Evolutionary conservation across 2,888 invertebrate genomes (phyloP).

Genomic region (Hirtodrosophila confusa): DNA sequence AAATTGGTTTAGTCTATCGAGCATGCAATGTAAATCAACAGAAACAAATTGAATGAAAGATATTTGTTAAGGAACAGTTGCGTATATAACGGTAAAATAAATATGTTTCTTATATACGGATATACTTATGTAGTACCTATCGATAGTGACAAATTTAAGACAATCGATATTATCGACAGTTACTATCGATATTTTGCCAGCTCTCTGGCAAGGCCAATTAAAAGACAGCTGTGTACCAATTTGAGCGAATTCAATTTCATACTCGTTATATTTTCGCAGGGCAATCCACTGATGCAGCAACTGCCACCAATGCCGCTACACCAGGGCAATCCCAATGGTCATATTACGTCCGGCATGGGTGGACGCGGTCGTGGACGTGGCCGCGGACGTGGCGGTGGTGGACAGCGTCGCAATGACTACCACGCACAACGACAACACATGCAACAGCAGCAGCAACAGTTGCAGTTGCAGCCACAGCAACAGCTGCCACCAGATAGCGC

Average conservation of each 20-base stretch:
- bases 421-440: slow-evolving; percentile 76
- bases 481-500: slow-evolving; percentile 51
- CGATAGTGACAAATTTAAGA: no score
- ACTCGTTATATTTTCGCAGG: slow-evolving; percentile 50
- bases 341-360: slow-evolving; percentile 52
- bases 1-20: no score
- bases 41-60: no score
- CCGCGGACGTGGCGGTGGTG: slow-evolving; percentile 78
- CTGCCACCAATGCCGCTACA: slow-evolving; percentile 72
- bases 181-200: neutral
- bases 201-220: no score
- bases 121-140: no score
- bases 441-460: slow-evolving; percentile 56
- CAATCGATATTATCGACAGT: no score
- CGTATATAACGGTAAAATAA: no score
- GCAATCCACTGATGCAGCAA: slow-evolving; percentile 76
- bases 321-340: slow-evolving; percentile 62
- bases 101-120: no score
- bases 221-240: neutral
- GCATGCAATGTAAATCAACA: no score
- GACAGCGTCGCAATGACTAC: slow-evolving; percentile 80
- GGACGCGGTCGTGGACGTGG: slow-evolving; percentile 76
- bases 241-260: neutral
- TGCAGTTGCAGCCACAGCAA: slow-evolving; percentile 62
- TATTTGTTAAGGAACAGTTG: no score